These are phyloP conservation scores for Festucalex cinctus DNA, from an alignment of 2,113 vertebrate species.

Conservation along the genomic window DNA sequence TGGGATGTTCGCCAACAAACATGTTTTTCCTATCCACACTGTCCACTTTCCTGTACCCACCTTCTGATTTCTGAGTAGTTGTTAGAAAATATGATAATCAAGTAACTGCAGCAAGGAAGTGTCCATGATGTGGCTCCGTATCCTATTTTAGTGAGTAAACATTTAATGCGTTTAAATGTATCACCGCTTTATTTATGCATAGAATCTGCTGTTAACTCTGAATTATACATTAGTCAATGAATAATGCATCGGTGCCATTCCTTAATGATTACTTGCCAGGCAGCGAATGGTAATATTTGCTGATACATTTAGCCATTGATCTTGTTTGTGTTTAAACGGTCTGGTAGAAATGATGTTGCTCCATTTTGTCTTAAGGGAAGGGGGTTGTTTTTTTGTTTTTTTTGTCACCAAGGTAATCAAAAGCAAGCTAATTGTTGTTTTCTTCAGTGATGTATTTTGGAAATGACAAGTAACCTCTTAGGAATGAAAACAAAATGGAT, in stretches of 20 bases:
- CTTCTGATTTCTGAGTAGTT: conserved; percentile 20
- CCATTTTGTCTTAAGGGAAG: conserved; percentile 30
- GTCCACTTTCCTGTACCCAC: conserved; percentile 17
- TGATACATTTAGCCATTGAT: conserved; percentile 75
- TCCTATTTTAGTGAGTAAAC: conserved; percentile 73
- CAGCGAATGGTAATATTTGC: conserved; percentile 71
- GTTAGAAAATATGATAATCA: conserved; percentile 26
- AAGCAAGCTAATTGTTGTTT: conserved; percentile 42
- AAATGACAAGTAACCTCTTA: conserved; percentile 25
- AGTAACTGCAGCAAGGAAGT: conserved; percentile 35
- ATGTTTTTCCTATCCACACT: conserved; percentile 4
- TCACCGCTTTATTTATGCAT: conserved; percentile 78
- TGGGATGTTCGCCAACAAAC: not conserved
- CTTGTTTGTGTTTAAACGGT: conserved; percentile 59
- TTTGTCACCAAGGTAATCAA: conserved; percentile 41
- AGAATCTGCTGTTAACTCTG: conserved; percentile 76
- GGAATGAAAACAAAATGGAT: conserved; percentile 19
- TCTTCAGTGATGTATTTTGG: conserved; percentile 28
- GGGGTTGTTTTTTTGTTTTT: conserved; percentile 14
- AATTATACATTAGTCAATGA: conserved; percentile 78
- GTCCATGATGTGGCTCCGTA: conserved; percentile 49
- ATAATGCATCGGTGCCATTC: conserved; percentile 73
- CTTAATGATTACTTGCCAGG: conserved; percentile 74
- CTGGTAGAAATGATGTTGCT: conserved; percentile 45
- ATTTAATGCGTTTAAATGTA: conserved; percentile 75